Evolutionary conservation across 37 sponge, comb jelly and placozoan species (phyloP).

Genomic region (Mnemiopsis leidyi): DNA sequence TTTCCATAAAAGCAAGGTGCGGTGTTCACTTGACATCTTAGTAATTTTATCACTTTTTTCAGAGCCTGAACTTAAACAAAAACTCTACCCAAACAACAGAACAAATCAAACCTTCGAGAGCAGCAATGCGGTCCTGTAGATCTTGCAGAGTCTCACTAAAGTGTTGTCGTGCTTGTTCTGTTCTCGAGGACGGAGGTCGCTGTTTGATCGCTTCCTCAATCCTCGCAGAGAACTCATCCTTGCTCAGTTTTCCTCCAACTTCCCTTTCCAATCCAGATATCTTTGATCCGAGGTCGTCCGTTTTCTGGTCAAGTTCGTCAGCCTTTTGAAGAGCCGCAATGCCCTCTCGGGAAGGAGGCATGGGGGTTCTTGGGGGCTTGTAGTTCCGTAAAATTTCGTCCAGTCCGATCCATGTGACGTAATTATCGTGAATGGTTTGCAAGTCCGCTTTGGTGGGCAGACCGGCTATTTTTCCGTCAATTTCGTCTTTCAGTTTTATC

Average conservation of each 20-base stretch:
- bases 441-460: slow-evolving; percentile 45
- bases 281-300: slow-evolving; percentile 23
- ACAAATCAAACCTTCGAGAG: not conserved
- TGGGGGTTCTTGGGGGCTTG: slow-evolving; percentile 56
- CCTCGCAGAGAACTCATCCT: not conserved
- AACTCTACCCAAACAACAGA: no score
- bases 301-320: slow-evolving; percentile 36
- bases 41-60: no score
- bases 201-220: slow-evolving; percentile 63
- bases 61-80: no score
- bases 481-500: slow-evolving; percentile 61
- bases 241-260: not conserved
- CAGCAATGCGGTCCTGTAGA: slow-evolving; percentile 26
- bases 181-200: slow-evolving; percentile 51
- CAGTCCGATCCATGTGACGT: slow-evolving; percentile 61
- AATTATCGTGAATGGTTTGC: slow-evolving; percentile 9
- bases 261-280: slow-evolving; percentile 43
- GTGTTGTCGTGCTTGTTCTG: not conserved
- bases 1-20: no score
- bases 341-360: slow-evolving; percentile 46
- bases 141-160: slow-evolving; percentile 54
- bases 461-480: not conserved
- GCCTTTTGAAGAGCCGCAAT: slow-evolving; percentile 58
- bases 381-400: slow-evolving; percentile 32
- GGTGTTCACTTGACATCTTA: no score